Evolutionary conservation across 2,113 vertebrate genomes (phyloP).

Genomic region (Catharus fuscescens): DNA sequence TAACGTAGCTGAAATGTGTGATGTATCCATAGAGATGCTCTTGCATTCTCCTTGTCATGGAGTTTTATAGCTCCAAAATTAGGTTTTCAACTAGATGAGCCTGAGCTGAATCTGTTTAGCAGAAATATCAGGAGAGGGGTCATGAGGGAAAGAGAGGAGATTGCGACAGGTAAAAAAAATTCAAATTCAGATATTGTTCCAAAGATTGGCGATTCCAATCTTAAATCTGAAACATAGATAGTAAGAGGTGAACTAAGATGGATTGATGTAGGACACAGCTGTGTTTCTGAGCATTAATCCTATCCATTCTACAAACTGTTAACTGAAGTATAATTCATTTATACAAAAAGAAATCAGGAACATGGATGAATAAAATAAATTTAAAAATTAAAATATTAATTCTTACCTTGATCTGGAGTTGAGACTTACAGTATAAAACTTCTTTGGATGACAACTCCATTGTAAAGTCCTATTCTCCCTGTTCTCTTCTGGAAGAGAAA

Average conservation of each 20-base stretch:
- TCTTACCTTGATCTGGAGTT: background rate
- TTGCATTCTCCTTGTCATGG: background rate
- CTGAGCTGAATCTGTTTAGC: background rate
- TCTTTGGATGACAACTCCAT: background rate
- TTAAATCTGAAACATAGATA: background rate
- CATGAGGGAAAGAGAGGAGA: background rate
- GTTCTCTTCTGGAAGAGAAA: background rate
- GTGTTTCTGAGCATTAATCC: background rate
- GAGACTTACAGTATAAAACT: background rate
- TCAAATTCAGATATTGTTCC: background rate
- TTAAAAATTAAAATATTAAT: background rate
- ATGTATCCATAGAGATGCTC: background rate
- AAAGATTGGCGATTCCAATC: background rate
- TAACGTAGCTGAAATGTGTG: background rate
- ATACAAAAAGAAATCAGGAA: rapidly evolving
- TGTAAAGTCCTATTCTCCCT: background rate
- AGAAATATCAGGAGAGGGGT: background rate
- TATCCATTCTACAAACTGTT: background rate
- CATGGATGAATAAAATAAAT: background rate
- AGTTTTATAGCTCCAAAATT: background rate
- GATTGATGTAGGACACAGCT: background rate
- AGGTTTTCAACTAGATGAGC: background rate
- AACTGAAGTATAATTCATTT: background rate
- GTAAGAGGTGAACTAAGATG: background rate
- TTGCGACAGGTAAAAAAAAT: background rate